A percentile compares a stretch with the other conserved stretches of the same genome.
Evolutionary conservation across 2,797 vertebrate species (phyloP).

Genomic region (Pitangus sulphuratus): DNA sequence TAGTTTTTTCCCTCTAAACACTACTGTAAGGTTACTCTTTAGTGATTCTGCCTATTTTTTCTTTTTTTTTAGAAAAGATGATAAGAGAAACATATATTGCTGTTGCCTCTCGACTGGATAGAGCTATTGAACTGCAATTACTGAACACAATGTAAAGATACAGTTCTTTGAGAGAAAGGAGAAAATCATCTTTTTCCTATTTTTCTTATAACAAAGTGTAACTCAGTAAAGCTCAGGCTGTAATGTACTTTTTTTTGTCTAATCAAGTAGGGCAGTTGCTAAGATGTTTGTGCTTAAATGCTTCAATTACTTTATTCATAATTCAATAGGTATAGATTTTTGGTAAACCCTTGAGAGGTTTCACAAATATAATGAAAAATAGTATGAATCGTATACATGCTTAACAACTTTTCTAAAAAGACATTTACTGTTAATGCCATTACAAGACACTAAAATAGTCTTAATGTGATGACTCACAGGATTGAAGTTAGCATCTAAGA

Average conservation of each 20-base stretch:
- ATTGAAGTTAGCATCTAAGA: neutral
- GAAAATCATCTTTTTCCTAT: too few species aligned
- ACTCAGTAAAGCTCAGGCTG: neutral
- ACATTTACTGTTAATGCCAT: neutral
- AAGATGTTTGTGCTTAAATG: neutral
- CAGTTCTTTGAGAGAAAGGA: neutral
- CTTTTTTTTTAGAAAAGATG: neutral
- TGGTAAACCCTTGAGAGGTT: neutral
- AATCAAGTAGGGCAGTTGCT: neutral
- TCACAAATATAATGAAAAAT: neutral
- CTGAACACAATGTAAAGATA: neutral
- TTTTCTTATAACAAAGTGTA: neutral
- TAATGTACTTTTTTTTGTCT: neutral
- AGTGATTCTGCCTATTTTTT: neutral
- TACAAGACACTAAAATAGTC: neutral
- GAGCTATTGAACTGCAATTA: neutral
- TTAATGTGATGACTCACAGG: neutral
- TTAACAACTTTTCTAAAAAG: neutral
- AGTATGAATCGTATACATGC: neutral
- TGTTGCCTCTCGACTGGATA: neutral
- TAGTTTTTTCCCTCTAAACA: neutral
- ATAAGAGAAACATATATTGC: neutral
- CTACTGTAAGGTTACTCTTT: neutral
- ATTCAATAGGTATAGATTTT: neutral
- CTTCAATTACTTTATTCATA: neutral